Evolutionary conservation across 1,140 invertebrate species (phyloP).

Genomic region (Idris sp.): DNA sequence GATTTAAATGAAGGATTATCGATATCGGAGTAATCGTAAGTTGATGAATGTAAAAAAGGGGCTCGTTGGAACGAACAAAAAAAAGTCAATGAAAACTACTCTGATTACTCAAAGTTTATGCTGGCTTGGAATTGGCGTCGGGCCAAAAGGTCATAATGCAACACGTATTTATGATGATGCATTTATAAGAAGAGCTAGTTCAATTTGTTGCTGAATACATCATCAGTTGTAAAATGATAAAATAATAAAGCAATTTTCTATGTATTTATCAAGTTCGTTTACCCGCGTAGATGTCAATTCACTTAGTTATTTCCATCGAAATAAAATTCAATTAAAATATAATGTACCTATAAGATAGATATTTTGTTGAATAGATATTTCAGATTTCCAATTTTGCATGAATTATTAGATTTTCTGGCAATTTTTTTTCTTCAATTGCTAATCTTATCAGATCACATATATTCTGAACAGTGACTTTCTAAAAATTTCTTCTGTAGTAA

Average conservation of each 20-base stretch:
- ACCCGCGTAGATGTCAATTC: constrained; percentile 5
- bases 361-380: too few species aligned
- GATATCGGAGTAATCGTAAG: neutral
- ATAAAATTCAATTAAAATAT: too few species aligned
- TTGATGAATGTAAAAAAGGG: constrained; percentile 4
- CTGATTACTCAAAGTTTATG: constrained; percentile 40
- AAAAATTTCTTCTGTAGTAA: too few species aligned
- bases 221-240: constrained; percentile 10
- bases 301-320: too few species aligned
- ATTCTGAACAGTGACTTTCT: too few species aligned
- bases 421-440: too few species aligned
- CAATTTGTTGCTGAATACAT: constrained; percentile 5
- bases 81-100: constrained; percentile 11
- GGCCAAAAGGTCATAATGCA: constrained; percentile 57
- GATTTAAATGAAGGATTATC: constrained; percentile 5
- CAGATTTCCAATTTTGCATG: too few species aligned
- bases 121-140: constrained; percentile 42
- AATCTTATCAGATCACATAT: too few species aligned
- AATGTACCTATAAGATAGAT: too few species aligned
- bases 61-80: neutral
- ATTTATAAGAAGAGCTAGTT: constrained; percentile 39
- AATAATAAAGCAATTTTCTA: constrained; percentile 16
- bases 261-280: too few species aligned
- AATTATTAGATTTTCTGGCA: too few species aligned
- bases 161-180: constrained; percentile 61